phyloP scores from a whole-genome alignment of 2,888 invertebrate species.

The Thera britannica region DNA sequence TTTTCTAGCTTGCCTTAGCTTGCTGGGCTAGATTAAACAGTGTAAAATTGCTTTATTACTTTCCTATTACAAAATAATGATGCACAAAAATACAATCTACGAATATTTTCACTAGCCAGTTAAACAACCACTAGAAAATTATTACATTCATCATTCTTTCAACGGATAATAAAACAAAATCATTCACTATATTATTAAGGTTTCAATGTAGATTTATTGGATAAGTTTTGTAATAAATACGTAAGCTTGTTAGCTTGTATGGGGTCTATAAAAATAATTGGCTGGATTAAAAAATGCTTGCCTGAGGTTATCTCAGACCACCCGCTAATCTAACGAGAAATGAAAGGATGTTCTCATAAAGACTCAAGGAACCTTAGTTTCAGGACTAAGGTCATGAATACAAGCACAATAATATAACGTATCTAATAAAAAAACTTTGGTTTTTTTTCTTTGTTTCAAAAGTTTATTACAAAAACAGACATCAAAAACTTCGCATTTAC shows the following conservation, averaged over 20 bases:
- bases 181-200: conserved; percentile 56
- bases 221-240: conserved; percentile 64
- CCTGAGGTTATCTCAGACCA: conserved; percentile 50
- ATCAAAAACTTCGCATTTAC: too few relatives aligned
- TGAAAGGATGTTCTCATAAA: too few relatives aligned
- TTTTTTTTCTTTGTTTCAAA: too few relatives aligned
- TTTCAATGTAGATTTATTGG: conserved; percentile 66
- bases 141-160: conserved; percentile 36
- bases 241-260: conserved; percentile 50
- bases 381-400: background rate
- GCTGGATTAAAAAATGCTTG: conserved; percentile 45
- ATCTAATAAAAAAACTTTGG: too few relatives aligned
- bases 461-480: too few relatives aligned
- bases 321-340: conserved; percentile 43
- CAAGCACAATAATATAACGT: background rate
- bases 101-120: background rate
- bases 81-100: too few relatives aligned
- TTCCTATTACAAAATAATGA: too few relatives aligned
- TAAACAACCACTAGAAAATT: conserved; percentile 32
- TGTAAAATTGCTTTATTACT: too few relatives aligned
- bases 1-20: too few relatives aligned
- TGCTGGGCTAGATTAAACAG: too few relatives aligned
- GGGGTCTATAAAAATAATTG: conserved; percentile 59
- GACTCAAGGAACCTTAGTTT: conserved; percentile 15
- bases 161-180: conserved; percentile 46